phyloP scores from a whole-genome alignment of 2,888 invertebrate genomes.

The Fissipunctia ypsillon region DNA sequence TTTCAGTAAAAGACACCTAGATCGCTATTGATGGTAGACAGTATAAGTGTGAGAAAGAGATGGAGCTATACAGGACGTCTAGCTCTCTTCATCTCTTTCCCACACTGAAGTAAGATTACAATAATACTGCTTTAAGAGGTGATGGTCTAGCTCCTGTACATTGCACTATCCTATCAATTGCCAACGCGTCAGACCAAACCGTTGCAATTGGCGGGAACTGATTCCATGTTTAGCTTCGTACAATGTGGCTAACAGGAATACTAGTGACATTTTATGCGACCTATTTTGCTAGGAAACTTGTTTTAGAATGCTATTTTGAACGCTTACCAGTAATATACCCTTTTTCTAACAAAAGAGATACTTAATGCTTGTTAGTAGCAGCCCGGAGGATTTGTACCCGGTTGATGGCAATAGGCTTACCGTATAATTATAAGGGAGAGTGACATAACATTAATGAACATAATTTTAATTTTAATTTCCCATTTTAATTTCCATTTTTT shows the following conservation, averaged over 20 bases:
- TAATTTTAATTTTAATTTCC: too few relatives aligned
- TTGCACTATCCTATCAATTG: constrained; percentile 2
- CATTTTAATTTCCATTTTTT: too few relatives aligned
- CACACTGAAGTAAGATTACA: too few relatives aligned
- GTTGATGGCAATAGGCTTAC: neutral
- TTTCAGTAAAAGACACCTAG: too few relatives aligned
- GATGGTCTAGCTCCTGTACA: too few relatives aligned
- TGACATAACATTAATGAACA: too few relatives aligned
- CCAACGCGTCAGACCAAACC: neutral
- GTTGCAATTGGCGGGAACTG: constrained; percentile 19
- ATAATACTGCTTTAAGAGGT: too few relatives aligned
- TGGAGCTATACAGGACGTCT: too few relatives aligned
- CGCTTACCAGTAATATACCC: neutral
- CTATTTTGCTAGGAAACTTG: neutral
- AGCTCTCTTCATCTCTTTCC: too few relatives aligned
- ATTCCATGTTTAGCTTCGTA: neutral
- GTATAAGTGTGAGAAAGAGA: too few relatives aligned
- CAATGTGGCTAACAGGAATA: neutral
- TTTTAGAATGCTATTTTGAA: neutral
- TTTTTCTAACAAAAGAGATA: neutral
- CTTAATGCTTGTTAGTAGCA: neutral
- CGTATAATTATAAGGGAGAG: too few relatives aligned
- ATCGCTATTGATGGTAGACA: too few relatives aligned
- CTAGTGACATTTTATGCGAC: neutral
- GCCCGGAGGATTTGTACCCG: neutral